phyloP scores from a whole-genome alignment of 2,113 vertebrate genomes.

The Tor tambroides region DNA sequence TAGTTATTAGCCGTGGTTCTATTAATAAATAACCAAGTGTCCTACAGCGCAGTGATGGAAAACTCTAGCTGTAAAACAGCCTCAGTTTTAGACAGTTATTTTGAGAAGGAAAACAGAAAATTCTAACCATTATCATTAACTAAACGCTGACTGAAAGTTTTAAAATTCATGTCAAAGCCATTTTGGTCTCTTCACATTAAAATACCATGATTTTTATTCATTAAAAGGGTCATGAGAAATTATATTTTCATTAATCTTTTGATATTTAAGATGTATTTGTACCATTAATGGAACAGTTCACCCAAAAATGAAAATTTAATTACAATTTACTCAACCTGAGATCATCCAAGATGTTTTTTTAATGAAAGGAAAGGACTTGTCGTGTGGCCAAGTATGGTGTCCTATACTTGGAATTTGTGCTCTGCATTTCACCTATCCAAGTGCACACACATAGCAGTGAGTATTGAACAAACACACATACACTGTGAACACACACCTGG shows the following conservation, averaged over 20 bases:
- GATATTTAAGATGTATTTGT: not conserved
- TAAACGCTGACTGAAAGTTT: not conserved
- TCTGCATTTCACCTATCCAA: no score
- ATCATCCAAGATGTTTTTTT: no score
- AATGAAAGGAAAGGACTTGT: no score
- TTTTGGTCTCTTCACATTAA: not conserved
- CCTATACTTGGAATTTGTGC: no score
- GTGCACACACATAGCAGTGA: no score
- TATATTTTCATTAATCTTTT: not conserved
- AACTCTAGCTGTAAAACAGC: not conserved
- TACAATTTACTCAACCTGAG: no score
- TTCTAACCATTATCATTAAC: not conserved
- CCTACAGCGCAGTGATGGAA: not conserved
- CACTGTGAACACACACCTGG: no score
- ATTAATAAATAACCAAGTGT: slow-evolving; percentile 37
- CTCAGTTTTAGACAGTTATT: not conserved
- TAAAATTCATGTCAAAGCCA: not conserved
- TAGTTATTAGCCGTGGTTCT: not conserved
- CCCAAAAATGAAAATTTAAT: no score
- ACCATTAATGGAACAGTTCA: not conserved
- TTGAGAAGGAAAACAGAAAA: not conserved
- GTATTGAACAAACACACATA: no score
- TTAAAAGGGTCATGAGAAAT: not conserved
- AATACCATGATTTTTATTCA: not conserved
- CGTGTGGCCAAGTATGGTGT: no score